These are phyloP conservation scores for Arenicola marina DNA, from an alignment of 2,888 invertebrate genomes.

Conservation along the genomic window DNA sequence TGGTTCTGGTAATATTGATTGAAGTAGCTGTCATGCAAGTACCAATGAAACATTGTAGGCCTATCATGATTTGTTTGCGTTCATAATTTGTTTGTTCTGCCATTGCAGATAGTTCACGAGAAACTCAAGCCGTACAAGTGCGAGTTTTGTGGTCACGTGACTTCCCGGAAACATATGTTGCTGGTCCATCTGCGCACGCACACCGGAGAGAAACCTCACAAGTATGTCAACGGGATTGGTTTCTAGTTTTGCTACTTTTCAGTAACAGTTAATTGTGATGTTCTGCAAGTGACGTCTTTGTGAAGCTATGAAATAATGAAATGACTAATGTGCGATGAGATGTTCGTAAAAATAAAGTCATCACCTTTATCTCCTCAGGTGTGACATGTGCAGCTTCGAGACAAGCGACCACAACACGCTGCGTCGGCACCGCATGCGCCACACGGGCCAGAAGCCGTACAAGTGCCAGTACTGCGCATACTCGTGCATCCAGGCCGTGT, in stretches of 20 bases:
- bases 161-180: constrained; percentile 70
- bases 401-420: constrained; percentile 82
- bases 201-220: constrained; percentile 78
- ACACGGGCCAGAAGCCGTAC: constrained; percentile 77
- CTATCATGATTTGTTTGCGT: no score
- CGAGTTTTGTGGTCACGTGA: constrained; percentile 71
- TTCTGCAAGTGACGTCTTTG: no score
- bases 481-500: constrained; percentile 75
- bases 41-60: no score
- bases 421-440: constrained; percentile 77
- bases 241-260: no score
- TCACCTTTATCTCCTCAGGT: constrained; percentile 60
- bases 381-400: constrained; percentile 74
- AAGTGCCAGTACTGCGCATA: constrained; percentile 80
- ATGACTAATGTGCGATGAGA: background rate
- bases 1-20: no score
- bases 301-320: background rate
- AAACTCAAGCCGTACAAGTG: constrained; percentile 72
- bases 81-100: no score
- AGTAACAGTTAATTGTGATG: no score
- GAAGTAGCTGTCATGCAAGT: no score
- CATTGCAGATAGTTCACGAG: constrained; percentile 69
- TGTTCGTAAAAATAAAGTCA: background rate
- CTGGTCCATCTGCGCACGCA: constrained; percentile 73
- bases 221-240: constrained; percentile 47